Conservation (phyloP, 35 echinoderm and acorn worm genomes). For the Apostichopus japonicus region DNA sequence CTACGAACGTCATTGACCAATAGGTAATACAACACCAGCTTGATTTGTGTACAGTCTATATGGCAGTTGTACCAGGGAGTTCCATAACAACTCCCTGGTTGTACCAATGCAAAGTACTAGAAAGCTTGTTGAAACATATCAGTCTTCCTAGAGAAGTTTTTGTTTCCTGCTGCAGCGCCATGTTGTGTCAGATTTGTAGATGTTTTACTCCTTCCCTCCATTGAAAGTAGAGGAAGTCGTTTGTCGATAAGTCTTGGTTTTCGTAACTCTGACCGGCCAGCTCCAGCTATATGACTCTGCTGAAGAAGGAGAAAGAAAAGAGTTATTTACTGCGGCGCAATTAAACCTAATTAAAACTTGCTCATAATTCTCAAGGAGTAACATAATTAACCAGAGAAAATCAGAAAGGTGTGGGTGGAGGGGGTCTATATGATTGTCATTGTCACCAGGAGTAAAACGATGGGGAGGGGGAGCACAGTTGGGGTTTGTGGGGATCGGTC, state of each 20-base stretch:
- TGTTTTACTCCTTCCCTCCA: slow-evolving; percentile 44
- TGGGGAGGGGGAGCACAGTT: too few species aligned
- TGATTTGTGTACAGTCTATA: too few species aligned
- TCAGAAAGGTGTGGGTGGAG: background rate
- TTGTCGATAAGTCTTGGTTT: background rate
- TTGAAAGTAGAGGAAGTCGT: slow-evolving; percentile 4
- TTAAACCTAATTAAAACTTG: too few species aligned
- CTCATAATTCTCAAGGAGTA: background rate
- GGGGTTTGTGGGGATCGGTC: too few species aligned
- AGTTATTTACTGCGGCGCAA: background rate
- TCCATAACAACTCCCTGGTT: too few species aligned
- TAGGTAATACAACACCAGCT: too few species aligned
- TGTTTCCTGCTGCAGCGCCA: background rate
- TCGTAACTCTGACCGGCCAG: background rate
- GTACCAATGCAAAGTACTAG: too few species aligned
- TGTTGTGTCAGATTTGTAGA: background rate
- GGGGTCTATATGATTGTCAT: too few species aligned
- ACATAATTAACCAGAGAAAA: background rate
- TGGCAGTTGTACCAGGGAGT: too few species aligned
- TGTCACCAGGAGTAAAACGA: too few species aligned
- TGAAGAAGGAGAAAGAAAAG: background rate
- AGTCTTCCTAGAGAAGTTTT: background rate
- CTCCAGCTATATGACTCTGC: background rate
- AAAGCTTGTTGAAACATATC: slow-evolving; percentile 37
- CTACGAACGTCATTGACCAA: too few species aligned